These are phyloP conservation scores for Rhinogobio ventralis DNA, from an alignment of 2,797 vertebrate genomes.

Conservation along the genomic window DNA sequence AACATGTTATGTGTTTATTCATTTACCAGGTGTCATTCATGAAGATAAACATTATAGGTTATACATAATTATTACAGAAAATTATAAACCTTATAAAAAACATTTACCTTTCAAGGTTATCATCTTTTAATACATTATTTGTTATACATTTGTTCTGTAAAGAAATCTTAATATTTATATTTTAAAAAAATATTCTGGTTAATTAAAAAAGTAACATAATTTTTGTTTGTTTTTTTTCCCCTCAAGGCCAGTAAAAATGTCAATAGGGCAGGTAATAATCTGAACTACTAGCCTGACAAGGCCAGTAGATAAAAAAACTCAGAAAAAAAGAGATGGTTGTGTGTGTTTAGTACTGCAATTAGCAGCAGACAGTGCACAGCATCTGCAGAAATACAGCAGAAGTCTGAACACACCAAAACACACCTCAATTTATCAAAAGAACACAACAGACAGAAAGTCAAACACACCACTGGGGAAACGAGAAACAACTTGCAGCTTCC, in stretches of 20 bases:
- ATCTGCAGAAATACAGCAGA: slow-evolving; percentile 73
- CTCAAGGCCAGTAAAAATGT: background rate
- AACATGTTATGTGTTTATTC: background rate
- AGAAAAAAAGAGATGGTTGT: slow-evolving; percentile 17
- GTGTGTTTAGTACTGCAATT: slow-evolving; percentile 43
- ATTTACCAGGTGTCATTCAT: background rate
- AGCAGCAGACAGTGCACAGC: slow-evolving; percentile 52
- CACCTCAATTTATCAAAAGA: slow-evolving; percentile 79
- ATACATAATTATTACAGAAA: background rate
- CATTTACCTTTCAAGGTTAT: background rate
- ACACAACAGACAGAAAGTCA: slow-evolving; percentile 80
- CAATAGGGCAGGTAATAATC: background rate
- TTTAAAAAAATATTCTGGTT: background rate
- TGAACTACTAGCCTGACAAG: background rate
- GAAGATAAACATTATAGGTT: background rate
- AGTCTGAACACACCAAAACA: slow-evolving; percentile 74
- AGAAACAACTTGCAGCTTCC: slow-evolving; percentile 41
- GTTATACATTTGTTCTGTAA: background rate
- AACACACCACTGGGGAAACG: slow-evolving; percentile 66
- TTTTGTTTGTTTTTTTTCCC: background rate
- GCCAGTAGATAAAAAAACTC: background rate
- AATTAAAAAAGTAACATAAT: background rate
- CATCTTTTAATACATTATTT: background rate
- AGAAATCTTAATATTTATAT: background rate
- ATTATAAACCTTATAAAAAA: background rate